Evolutionary conservation across 2,113 vertebrate genomes (phyloP).

Genomic region (Macroglossus sobrinus): DNA sequence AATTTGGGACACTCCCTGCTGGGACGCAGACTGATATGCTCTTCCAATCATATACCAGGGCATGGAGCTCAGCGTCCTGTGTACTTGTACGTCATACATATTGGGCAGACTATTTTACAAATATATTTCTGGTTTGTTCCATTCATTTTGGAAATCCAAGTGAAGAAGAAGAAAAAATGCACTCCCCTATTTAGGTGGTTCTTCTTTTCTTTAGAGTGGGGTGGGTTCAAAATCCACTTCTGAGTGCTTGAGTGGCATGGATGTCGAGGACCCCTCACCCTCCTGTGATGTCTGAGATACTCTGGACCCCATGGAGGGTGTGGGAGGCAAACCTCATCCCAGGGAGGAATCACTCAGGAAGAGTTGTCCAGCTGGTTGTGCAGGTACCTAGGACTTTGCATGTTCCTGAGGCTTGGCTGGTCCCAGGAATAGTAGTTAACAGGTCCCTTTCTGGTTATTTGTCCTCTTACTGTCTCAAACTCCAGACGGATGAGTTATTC

Average conservation of each 20-base stretch:
- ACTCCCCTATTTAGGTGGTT: neutral
- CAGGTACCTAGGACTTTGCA: neutral
- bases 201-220: neutral
- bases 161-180: neutral
- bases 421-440: neutral
- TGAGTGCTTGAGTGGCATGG: neutral
- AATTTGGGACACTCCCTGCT: neutral
- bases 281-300: neutral
- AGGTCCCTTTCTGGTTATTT: neutral
- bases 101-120: neutral
- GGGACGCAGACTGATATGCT: neutral
- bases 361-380: too few species aligned
- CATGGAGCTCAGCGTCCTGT: neutral
- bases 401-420: neutral
- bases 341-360: neutral
- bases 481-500: neutral
- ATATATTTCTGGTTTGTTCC: neutral
- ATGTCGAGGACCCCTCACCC: neutral
- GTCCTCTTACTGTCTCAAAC: neutral
- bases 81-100: neutral
- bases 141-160: neutral
- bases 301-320: neutral
- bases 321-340: neutral
- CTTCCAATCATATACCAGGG: neutral
- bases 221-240: neutral